phyloP scores from a whole-genome alignment of 2,113 vertebrate genomes.

The Leucoraja erinaceus region DNA sequence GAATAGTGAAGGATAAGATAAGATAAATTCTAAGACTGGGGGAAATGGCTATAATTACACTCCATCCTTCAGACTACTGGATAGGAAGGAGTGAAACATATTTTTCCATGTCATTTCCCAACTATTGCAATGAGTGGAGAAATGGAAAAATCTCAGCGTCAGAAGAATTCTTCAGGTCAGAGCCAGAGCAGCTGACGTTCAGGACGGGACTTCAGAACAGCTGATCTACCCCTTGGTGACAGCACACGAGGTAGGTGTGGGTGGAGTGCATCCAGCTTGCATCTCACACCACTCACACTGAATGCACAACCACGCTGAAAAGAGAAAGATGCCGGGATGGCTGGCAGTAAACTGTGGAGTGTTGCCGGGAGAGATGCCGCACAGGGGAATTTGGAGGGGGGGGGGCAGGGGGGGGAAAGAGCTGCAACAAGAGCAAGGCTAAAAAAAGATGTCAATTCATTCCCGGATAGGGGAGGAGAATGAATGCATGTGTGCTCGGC shows the following conservation, averaged over 20 bases:
- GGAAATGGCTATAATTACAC: not conserved
- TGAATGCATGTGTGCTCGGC: not conserved
- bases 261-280: not conserved
- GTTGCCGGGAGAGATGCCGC: too few relatives aligned
- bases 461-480: too few relatives aligned
- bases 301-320: not conserved
- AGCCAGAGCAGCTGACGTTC: not conserved
- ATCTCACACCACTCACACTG: not conserved
- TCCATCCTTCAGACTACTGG: not conserved
- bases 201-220: too few relatives aligned
- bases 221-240: not conserved
- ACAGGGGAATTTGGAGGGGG: too few relatives aligned
- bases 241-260: not conserved
- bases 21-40: not conserved
- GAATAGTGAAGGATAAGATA: not conserved
- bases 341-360: not conserved
- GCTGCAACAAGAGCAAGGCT: not conserved
- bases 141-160: not conserved
- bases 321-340: not conserved
- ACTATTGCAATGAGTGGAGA: not conserved
- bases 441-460: not conserved
- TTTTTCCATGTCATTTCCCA: not conserved
- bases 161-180: not conserved
- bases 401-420: not conserved
- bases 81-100: not conserved